These are phyloP conservation scores for Pollenia labialis DNA, from an alignment of 2,888 invertebrate genomes.

Conservation along the genomic window DNA sequence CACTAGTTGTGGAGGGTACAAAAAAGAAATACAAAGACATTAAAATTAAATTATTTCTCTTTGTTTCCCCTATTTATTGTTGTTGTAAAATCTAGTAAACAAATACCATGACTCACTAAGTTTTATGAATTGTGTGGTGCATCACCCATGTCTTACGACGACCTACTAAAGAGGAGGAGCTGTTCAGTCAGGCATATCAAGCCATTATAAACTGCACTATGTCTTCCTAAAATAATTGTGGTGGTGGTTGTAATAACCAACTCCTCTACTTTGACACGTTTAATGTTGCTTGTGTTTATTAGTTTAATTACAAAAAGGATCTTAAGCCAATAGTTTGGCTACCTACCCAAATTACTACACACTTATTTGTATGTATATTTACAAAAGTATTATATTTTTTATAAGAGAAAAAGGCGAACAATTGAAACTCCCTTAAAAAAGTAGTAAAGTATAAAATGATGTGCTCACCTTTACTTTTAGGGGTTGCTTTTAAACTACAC, in stretches of 20 bases:
- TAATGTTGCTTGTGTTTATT: not conserved
- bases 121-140: not conserved
- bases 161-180: conserved; percentile 50
- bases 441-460: not conserved
- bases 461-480: conserved; percentile 2
- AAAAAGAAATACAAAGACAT: no score
- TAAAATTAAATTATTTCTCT: no score
- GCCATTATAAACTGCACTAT: not conserved
- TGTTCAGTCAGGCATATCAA: conserved; percentile 53
- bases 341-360: not conserved
- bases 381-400: not conserved
- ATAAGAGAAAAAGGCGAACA: not conserved
- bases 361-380: not conserved
- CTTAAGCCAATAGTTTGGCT: conserved; percentile 14
- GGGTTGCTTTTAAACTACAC: conserved; percentile 32
- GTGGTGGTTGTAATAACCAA: conserved; percentile 60
- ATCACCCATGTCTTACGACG: not conserved
- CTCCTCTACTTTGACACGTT: conserved; percentile 57
- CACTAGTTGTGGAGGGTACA: no score
- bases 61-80: no score
- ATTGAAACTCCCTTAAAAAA: conserved; percentile 27
- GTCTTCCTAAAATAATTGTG: no score
- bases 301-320: conserved; percentile 12
- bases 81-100: not conserved
- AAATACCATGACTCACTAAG: not conserved